Evolutionary conservation across 2,113 vertebrate species (phyloP).

Genomic region (Craseonycteris thonglongyai): DNA sequence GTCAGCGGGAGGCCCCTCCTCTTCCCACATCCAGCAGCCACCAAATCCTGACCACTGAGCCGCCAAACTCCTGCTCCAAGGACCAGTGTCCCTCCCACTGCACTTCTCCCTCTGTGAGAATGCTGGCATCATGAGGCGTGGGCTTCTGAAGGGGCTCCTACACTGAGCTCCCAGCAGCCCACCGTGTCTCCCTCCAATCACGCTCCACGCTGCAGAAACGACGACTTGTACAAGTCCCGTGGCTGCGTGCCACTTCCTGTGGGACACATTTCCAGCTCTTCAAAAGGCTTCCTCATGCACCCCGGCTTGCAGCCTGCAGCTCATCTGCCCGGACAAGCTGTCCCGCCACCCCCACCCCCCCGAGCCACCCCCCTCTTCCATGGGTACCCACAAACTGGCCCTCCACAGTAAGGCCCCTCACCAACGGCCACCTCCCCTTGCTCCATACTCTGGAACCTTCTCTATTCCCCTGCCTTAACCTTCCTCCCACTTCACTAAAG

Average conservation of each 20-base stretch:
- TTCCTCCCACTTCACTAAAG: background rate
- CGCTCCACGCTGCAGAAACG: rapidly evolving
- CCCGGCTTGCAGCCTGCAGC: background rate
- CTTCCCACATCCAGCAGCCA: background rate
- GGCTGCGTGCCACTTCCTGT: rapidly evolving
- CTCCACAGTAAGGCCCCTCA: background rate
- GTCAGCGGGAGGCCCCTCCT: background rate
- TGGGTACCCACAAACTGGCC: background rate
- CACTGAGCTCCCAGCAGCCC: background rate
- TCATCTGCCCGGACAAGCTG: no score
- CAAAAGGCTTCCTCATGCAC: background rate
- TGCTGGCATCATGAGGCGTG: rapidly evolving
- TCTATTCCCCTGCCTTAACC: background rate
- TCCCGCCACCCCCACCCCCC: background rate
- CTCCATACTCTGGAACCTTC: background rate
- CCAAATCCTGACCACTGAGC: rapidly evolving
- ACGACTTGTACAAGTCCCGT: background rate
- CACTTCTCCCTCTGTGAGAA: background rate
- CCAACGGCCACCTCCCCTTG: background rate
- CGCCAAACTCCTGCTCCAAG: background rate
- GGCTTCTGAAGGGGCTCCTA: background rate
- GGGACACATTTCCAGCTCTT: background rate
- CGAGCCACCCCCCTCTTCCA: background rate
- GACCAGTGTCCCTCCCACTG: background rate
- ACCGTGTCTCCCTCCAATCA: background rate